Evolutionary conservation across 2,797 vertebrate species (phyloP).

Genomic region (Orestias chungarensis): DNA sequence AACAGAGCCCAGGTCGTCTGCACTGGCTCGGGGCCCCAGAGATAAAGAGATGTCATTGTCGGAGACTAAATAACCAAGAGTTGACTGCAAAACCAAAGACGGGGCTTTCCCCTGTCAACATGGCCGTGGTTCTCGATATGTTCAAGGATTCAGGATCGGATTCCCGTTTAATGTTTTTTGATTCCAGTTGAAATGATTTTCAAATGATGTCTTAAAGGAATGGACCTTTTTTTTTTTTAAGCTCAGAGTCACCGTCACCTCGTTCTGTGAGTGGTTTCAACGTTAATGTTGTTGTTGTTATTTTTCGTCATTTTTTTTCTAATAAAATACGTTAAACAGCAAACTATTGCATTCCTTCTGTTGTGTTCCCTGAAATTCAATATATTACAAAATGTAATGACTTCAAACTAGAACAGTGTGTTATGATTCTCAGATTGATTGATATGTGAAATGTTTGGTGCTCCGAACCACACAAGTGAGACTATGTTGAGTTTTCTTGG

Average conservation of each 20-base stretch:
- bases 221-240: slow-evolving; percentile 25
- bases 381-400: neutral
- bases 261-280: slow-evolving; percentile 46
- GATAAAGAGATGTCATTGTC: slow-evolving; percentile 21
- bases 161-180: neutral
- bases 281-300: slow-evolving; percentile 50
- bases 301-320: slow-evolving; percentile 52
- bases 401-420: neutral
- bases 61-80: slow-evolving; percentile 8
- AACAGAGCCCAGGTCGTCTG: slow-evolving; percentile 16
- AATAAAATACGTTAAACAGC: slow-evolving; percentile 55
- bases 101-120: slow-evolving; percentile 26
- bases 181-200: slow-evolving; percentile 1
- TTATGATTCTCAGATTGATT: neutral
- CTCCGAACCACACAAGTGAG: neutral
- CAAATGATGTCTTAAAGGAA: slow-evolving; percentile 14
- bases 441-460: neutral
- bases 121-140: slow-evolving; percentile 7
- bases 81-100: slow-evolving; percentile 6
- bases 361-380: neutral
- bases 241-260: slow-evolving; percentile 42
- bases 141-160: neutral
- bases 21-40: slow-evolving; percentile 6
- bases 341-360: slow-evolving; percentile 15
- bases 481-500: neutral